Base-by-base conservation (phyloP, 2,797 vertebrate species). In the Chelon labrosus region DNA sequence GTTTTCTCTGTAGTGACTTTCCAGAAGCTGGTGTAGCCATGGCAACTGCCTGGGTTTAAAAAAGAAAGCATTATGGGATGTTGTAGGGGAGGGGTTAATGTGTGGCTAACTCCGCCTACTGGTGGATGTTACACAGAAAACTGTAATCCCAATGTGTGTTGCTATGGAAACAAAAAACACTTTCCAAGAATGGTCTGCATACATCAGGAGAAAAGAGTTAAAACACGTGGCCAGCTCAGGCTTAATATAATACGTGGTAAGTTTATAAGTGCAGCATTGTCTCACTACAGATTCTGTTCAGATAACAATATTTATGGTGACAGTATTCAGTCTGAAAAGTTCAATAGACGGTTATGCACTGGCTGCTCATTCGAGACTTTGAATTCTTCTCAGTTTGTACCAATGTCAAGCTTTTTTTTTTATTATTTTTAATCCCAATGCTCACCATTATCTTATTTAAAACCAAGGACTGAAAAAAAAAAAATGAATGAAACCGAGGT, bases 61-160 rank as follows among this genome's bases (percentile, higher is more conserved):
- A 35, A 7, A 74, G 53, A 63, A 27, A 42, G 55, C 39, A 77
- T 89, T 85, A 87, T 87, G 80, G 85, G 85, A 87, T 82, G 75
- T 27, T n/a, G 62, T 73, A 78, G 75, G 1, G 84, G 83, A 66
- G 82, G 82, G 41, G 63, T 85, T 80, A 73, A 47, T 27, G 59
- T 35, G 59, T 55, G 66, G 72, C 73, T 64, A 75, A 86, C 83
- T 41, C 80, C 70, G 2, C 83, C 82, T n/a, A 73, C 77, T 67
- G 72, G 53, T 82, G 31, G 5, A 35, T 89, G 67, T 88, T 75
- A 53, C 65, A 80, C 58, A 70, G 78, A 55, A 87, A 84, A 80
- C 55, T 25, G 35, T 82, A 88, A 81, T 35, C 79, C 90, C 85
- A 85, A 90, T 85, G 59, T 62, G 61, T 75, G 83, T 88, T 90